Base-by-base conservation (phyloP, 2,113 vertebrate genomes). In the Synchiropus splendidus region DNA sequence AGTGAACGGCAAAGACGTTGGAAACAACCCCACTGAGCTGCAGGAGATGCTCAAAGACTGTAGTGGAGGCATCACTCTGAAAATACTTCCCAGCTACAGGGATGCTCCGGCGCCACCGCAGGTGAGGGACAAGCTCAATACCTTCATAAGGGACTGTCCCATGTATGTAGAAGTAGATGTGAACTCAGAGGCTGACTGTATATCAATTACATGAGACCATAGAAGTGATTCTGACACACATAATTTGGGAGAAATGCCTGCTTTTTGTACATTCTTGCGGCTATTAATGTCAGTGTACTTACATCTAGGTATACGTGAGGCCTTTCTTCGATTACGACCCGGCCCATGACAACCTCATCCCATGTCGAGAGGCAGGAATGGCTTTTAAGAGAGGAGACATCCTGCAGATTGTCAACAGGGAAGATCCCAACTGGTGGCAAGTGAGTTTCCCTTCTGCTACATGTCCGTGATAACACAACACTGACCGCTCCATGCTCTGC, bases 361-460 rank as follows among this genome's bases (percentile, higher is more conserved):
- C 95, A 1, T 99, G 95, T 74, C 91, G 90, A 81, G 95, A 99
- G 81, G 95, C 95, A 4, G 95, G 94, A 16, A 80, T 99, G 75
- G 87, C 84, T 45, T 99, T 99, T 80, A 83, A 87, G 52, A 89
- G 84, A 70, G 92, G 91, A 30, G 95, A 98, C 84, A 87, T 98
- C 77, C 89, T 99, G 59, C 94, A 99, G 82, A 94, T 99, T 47
- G 93, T 99, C 53, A 97, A 97, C 77, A 84, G 92, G 39, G 94
- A 99, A 79, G 95, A 99, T 66, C 86, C 89, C 30, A 97, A 98
- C 67, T 99, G 95, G 95, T 99, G 95, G 95, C 95, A 99, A 93
- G 94, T 97, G 70, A 67, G 53, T 18, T 10, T 36, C 37, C 12
- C 5, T 27, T 16, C 10, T 2, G 6, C 2, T 9, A 6, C 14